phyloP scores from a whole-genome alignment of 2,113 vertebrate genomes.

The Lagopus muta region DNA sequence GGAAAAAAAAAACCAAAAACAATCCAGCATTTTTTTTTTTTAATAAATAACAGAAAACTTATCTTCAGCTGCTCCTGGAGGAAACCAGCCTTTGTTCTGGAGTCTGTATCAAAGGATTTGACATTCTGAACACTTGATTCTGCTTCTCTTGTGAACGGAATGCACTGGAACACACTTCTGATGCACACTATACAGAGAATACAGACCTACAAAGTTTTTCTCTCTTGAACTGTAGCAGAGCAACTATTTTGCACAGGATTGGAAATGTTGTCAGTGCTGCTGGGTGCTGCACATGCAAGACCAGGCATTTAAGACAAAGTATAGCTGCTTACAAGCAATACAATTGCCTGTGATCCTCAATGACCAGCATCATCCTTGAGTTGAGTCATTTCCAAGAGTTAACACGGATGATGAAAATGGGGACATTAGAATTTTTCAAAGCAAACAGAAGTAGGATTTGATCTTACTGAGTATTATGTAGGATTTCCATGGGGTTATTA shows the following conservation, averaged over 20 bases:
- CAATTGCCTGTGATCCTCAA: neutral
- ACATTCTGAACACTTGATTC: neutral
- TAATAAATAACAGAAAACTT: neutral
- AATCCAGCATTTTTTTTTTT: neutral
- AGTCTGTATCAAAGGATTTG: neutral
- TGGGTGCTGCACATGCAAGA: neutral
- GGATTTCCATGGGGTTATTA: neutral
- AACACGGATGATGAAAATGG: neutral
- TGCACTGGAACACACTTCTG: neutral
- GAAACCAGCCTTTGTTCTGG: neutral
- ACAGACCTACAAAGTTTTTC: neutral
- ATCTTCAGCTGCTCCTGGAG: neutral
- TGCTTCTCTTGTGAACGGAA: neutral
- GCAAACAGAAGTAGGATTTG: neutral
- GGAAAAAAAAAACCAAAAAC: neutral
- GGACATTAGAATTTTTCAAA: neutral
- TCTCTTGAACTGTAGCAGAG: neutral
- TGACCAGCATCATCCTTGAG: neutral
- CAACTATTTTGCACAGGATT: neutral
- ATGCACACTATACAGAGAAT: neutral
- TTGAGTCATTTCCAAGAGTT: neutral
- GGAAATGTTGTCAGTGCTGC: neutral
- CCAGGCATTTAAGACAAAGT: neutral
- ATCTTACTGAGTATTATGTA: neutral
- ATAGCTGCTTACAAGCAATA: neutral